Conservation (phyloP, 2,888 invertebrate species). For the Phortica okadai region DNA sequence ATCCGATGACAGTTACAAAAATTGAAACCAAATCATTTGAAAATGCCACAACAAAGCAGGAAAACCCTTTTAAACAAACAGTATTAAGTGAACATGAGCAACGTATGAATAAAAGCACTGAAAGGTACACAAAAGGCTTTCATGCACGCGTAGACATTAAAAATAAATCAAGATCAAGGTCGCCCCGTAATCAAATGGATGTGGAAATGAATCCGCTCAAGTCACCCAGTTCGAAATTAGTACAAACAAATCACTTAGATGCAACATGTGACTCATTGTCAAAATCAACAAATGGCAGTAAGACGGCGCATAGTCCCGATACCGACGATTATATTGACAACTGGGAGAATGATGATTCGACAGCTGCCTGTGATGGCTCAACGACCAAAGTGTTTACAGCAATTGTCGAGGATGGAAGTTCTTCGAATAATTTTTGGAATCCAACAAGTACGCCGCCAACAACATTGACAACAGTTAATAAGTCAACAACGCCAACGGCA, state of each 20-base stretch:
- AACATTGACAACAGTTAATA: not conserved
- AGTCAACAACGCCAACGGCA: constrained; percentile 35
- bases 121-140: not conserved
- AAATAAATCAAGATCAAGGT: not conserved
- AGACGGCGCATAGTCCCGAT: constrained; percentile 71
- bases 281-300: constrained; percentile 30
- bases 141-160: not conserved
- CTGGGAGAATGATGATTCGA: constrained; percentile 75
- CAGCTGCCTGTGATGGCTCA: constrained; percentile 62
- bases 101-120: not conserved
- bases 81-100: constrained; percentile 36
- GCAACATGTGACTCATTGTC: not conserved
- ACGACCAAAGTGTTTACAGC: constrained; percentile 49
- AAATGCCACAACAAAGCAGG: constrained; percentile 33
- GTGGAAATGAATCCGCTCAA: too few relatives aligned
- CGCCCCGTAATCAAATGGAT: not conserved
- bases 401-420: constrained; percentile 37
- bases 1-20: constrained; percentile 3
- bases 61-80: constrained; percentile 53
- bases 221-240: not conserved
- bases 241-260: constrained; percentile 1
- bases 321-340: constrained; percentile 76
- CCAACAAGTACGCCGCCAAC: constrained; percentile 59
- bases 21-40: not conserved
- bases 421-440: constrained; percentile 61